Conservation (phyloP, 2,113 vertebrate genomes). For the Phalacrocorax carbo region DNA sequence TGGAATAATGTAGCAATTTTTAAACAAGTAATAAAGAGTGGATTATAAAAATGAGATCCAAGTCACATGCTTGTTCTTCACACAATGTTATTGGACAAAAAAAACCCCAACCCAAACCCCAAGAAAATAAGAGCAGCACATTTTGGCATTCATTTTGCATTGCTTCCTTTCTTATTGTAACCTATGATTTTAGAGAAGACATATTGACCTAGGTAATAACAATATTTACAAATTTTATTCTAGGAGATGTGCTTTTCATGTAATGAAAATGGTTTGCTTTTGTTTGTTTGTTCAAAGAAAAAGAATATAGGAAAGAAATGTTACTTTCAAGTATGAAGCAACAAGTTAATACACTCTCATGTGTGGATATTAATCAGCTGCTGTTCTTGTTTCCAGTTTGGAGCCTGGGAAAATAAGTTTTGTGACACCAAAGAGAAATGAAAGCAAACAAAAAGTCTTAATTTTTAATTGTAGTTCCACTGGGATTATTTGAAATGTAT, state of each 20-base stretch:
- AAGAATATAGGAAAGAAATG: neutral
- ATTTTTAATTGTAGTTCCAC: neutral
- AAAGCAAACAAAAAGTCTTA: neutral
- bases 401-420: neutral
- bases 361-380: neutral
- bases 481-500: neutral
- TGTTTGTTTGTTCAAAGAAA: neutral
- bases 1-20: neutral
- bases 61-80: neutral
- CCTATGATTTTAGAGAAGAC: neutral
- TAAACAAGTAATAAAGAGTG: neutral
- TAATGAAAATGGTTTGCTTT: neutral
- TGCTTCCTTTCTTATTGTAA: neutral
- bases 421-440: neutral
- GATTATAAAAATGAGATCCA: neutral
- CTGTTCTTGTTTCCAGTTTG: neutral
- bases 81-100: neutral
- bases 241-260: neutral
- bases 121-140: neutral
- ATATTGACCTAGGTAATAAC: neutral
- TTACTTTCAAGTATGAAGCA: neutral
- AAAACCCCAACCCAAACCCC: fast-evolving
- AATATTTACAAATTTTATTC: neutral
- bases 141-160: neutral
- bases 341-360: neutral